phyloP scores from a whole-genome alignment of 92 coral and sea anemone genomes.

The Chrysogorgia sp. region DNA sequence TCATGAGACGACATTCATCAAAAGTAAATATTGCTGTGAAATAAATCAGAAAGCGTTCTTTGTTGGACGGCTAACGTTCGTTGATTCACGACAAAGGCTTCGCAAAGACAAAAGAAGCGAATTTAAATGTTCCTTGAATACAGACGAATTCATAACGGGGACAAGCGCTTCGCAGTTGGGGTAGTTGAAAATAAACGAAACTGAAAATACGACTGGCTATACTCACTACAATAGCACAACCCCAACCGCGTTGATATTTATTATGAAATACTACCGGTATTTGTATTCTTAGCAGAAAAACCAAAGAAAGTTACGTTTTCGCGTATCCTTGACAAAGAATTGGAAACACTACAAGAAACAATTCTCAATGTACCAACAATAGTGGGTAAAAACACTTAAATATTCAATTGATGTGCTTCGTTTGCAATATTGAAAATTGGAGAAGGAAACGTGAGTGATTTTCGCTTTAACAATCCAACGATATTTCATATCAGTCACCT shows the following conservation, averaged over 20 bases:
- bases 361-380: neutral
- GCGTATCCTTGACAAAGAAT: neutral
- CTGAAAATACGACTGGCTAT: neutral
- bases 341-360: neutral
- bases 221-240: neutral
- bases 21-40: too few species aligned
- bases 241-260: neutral
- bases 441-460: too few species aligned
- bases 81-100: neutral
- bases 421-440: neutral
- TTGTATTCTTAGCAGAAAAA: neutral
- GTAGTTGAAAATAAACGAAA: conserved; percentile 12
- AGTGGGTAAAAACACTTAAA: neutral
- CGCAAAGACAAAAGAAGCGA: conserved; percentile 25
- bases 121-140: neutral
- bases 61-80: neutral
- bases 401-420: neutral
- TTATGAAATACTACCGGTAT: neutral
- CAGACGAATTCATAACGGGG: conserved; percentile 11
- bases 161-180: conserved; percentile 6
- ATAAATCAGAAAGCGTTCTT: neutral
- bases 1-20: too few species aligned
- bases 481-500: neutral
- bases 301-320: neutral
- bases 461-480: neutral